phyloP scores from a whole-genome alignment of 2,797 vertebrate species.

The Tenualosa ilisha region DNA sequence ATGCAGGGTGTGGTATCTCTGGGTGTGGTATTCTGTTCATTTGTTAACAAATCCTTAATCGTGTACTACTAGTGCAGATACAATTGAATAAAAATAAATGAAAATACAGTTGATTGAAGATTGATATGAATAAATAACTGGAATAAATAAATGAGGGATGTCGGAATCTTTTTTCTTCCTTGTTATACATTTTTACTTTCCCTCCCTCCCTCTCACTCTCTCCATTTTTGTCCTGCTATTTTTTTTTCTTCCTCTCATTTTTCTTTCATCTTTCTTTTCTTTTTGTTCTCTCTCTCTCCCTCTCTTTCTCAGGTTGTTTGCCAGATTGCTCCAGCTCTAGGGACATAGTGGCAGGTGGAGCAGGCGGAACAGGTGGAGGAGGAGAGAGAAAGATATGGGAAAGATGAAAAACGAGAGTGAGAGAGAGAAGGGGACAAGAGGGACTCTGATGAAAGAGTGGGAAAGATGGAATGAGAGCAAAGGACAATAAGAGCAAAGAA shows the following conservation, averaged over 20 bases:
- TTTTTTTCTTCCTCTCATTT: not conserved
- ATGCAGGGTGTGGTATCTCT: no score
- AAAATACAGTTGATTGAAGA: no score
- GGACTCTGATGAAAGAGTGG: slow-evolving; percentile 4
- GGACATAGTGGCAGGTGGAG: not conserved
- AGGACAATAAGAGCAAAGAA: not conserved
- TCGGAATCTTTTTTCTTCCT: no score
- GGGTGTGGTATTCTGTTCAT: no score
- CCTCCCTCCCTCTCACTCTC: not conserved
- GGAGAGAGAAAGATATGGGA: not conserved
- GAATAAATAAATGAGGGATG: no score
- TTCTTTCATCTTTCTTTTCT: not conserved
- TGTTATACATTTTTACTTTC: not conserved
- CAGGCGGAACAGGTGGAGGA: not conserved
- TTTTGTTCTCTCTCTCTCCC: not conserved
- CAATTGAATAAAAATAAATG: no score
- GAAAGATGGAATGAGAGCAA: not conserved
- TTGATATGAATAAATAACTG: no score
- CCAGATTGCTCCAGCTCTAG: not conserved
- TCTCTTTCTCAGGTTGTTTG: not conserved
- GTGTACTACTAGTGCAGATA: no score
- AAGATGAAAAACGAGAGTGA: not conserved
- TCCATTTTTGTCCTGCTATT: not conserved
- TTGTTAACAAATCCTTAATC: no score
- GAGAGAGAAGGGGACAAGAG: not conserved